Evolutionary conservation across 1,140 invertebrate species (phyloP).

Genomic region (Diachasma alloeum): DNA sequence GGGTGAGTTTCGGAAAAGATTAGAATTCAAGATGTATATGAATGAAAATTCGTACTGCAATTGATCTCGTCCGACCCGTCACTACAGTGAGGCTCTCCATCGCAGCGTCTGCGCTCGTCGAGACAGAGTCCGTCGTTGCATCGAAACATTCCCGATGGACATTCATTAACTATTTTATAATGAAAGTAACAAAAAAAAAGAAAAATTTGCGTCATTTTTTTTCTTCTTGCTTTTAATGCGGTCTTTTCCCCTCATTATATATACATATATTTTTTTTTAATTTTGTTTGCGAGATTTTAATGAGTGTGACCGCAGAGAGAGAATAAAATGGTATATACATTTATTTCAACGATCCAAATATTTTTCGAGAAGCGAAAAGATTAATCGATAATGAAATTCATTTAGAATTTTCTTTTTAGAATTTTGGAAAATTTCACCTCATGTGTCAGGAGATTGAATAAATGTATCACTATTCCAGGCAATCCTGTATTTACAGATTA

Average conservation of each 20-base stretch:
- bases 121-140: conserved; percentile 75
- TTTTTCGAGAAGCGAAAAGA: no score
- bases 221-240: background rate
- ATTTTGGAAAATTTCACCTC: no score
- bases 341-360: background rate
- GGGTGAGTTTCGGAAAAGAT: background rate
- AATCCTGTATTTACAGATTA: background rate
- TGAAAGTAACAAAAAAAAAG: background rate
- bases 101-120: conserved; percentile 66
- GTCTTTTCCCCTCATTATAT: background rate
- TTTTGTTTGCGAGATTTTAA: background rate
- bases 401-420: no score
- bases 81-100: conserved; percentile 71
- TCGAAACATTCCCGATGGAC: conserved; percentile 59
- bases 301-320: background rate
- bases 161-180: conserved; percentile 55
- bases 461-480: no score
- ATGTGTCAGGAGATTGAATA: no score
- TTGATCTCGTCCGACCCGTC: conserved; percentile 77
- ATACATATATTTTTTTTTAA: no score
- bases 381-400: no score
- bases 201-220: background rate
- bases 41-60: conserved; percentile 65
- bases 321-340: background rate
- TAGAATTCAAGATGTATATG: background rate